Evolutionary conservation across 2,888 invertebrate genomes (phyloP).

Genomic region (Cataglyphis altisquamis): DNA sequence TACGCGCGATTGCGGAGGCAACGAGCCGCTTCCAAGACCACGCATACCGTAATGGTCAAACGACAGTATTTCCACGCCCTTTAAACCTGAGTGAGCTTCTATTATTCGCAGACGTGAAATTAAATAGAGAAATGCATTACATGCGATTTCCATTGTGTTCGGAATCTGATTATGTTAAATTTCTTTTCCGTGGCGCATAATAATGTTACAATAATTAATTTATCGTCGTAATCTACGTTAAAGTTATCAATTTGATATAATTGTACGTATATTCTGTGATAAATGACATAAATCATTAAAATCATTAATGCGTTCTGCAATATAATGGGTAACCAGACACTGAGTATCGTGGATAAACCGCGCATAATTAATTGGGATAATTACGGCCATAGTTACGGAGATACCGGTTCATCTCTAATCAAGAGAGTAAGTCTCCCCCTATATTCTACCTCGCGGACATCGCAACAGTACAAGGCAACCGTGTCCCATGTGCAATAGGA

Average conservation of each 20-base stretch:
- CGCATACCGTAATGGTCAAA: conserved; percentile 49
- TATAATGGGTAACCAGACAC: conserved; percentile 18
- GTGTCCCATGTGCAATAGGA: conserved; percentile 53
- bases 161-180: background rate
- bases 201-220: conserved; percentile 19
- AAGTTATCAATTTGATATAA: conserved; percentile 7
- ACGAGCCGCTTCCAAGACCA: conserved; percentile 46
- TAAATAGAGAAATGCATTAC: conserved; percentile 4
- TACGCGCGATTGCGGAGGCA: conserved; percentile 58
- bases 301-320: conserved; percentile 9
- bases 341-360: conserved; percentile 12
- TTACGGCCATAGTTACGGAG: conserved; percentile 4
- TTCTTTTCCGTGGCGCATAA: background rate
- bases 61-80: conserved; percentile 34
- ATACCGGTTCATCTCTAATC: conserved; percentile 36
- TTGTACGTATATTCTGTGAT: conserved; percentile 8
- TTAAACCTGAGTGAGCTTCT: conserved; percentile 6
- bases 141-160: background rate
- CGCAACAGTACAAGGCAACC: conserved; percentile 30
- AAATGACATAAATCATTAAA: conserved; percentile 27
- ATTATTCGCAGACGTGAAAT: conserved; percentile 20
- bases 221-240: background rate
- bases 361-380: conserved; percentile 25
- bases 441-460: conserved; percentile 26
- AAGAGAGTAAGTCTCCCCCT: background rate